These are phyloP conservation scores for Euglossa dilemma DNA, from an alignment of 1,140 invertebrate species.

Conservation along the genomic window DNA sequence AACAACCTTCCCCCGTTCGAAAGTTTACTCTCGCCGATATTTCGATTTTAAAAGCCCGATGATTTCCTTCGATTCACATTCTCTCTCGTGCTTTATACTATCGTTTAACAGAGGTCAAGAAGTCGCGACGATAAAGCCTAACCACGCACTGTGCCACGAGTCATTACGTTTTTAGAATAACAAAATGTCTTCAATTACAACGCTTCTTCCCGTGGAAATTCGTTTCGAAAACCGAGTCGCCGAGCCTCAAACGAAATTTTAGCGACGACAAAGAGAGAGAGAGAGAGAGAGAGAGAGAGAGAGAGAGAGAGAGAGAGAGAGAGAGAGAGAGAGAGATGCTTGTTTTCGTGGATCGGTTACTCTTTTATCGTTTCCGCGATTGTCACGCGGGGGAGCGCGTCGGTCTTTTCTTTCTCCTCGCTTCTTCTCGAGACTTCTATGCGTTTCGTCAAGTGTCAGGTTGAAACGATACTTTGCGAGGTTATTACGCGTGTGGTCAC, in stretches of 20 bases:
- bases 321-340: not conserved
- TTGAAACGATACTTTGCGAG: constrained; percentile 24
- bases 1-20: not conserved
- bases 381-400: too few species aligned
- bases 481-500: constrained; percentile 16
- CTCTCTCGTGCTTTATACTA: constrained; percentile 46
- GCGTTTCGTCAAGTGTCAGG: constrained; percentile 9
- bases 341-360: not conserved
- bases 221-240: not conserved
- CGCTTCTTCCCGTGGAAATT: not conserved
- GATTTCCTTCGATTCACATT: constrained; percentile 13
- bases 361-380: not conserved
- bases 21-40: constrained; percentile 1
- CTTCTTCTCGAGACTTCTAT: constrained; percentile 8
- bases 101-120: constrained; percentile 67
- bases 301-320: not conserved
- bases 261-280: not conserved
- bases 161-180: constrained; percentile 62
- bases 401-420: not conserved
- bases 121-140: constrained; percentile 67
- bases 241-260: not conserved
- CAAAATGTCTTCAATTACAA: constrained; percentile 48
- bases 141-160: constrained; percentile 28
- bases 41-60: constrained; percentile 15
- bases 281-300: not conserved